Percentiles rank a stretch among this genome's conserved stretches.
Conservation (phyloP, 2,888 invertebrate species). For the Ganaspis brasiliensis region DNA sequence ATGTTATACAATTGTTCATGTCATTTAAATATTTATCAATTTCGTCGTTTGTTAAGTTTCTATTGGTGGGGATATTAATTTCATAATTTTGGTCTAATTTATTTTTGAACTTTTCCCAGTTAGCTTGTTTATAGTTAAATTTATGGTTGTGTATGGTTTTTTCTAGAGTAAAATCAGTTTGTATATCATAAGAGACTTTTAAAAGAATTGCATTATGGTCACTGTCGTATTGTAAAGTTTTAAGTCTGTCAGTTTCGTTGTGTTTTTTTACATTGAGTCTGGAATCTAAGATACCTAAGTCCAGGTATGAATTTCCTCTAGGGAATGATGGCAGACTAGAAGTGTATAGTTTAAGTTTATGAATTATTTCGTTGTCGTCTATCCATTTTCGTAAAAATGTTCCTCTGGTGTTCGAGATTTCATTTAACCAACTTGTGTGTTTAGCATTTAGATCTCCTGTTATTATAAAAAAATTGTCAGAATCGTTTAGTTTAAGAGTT, state of each 20-base stretch:
- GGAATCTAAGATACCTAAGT: slow-evolving; percentile 48
- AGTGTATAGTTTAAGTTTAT: slow-evolving; percentile 31
- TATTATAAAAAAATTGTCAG: slow-evolving; percentile 51
- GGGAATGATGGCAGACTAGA: slow-evolving; percentile 48
- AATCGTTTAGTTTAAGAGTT: slow-evolving; percentile 37
- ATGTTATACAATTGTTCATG: neutral
- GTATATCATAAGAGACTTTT: neutral
- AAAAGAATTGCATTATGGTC: slow-evolving; percentile 48
- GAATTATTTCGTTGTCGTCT: slow-evolving; percentile 33
- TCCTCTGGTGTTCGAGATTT: slow-evolving; percentile 44
- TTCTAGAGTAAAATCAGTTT: neutral
- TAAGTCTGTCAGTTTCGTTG: slow-evolving; percentile 4
- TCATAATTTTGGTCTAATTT: slow-evolving; percentile 10
- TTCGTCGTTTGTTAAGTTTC: slow-evolving; percentile 24
- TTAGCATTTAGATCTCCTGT: slow-evolving; percentile 59
- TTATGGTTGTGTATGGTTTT: neutral
- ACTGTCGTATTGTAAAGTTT: slow-evolving; percentile 46
- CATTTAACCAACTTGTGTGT: slow-evolving; percentile 51
- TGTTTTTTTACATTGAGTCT: slow-evolving; percentile 37
- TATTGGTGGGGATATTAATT: slow-evolving; percentile 37
- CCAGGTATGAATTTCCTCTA: slow-evolving; percentile 49
- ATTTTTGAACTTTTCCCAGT: slow-evolving; percentile 49
- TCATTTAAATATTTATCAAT: slow-evolving; percentile 1
- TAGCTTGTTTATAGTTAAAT: slow-evolving; percentile 46
- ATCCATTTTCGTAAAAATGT: slow-evolving; percentile 39